A percentile compares a stretch with the other conserved stretches of the same genome.
Conservation (phyloP, 2,797 vertebrate species). For the Miichthys miiuy region DNA sequence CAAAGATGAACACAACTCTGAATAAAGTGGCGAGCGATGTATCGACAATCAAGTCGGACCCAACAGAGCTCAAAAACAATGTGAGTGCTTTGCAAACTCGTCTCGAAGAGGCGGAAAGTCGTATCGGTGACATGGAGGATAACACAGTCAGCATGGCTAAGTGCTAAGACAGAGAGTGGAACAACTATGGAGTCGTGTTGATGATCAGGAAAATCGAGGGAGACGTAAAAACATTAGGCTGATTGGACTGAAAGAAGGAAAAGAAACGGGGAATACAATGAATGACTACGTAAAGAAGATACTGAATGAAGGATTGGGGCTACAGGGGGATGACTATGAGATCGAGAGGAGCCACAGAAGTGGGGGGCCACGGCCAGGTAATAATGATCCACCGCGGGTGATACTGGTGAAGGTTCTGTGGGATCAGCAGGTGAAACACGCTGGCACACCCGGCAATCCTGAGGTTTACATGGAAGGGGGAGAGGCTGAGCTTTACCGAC, state of each 20-base stretch:
- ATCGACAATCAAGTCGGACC: neutral
- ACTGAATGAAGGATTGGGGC: no score
- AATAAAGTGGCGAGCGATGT: neutral
- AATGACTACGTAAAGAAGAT: neutral
- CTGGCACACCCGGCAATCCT: neutral
- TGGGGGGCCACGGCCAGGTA: no score
- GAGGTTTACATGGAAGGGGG: neutral
- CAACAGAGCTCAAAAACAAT: no score
- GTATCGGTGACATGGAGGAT: no score
- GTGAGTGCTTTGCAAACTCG: no score
- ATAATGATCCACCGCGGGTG: neutral
- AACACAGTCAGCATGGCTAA: no score
- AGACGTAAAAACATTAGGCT: neutral
- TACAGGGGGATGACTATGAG: no score
- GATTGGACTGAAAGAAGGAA: neutral
- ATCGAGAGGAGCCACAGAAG: no score
- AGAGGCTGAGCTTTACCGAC: neutral
- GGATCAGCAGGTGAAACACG: slow-evolving; percentile 3
- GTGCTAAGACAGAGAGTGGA: no score
- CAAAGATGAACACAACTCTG: neutral
- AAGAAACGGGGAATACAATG: neutral
- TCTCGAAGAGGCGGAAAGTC: neutral
- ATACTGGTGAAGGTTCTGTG: neutral
- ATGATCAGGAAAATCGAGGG: neutral
- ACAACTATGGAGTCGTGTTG: neutral